A percentile compares a stretch with the other conserved stretches of the same genome.
Evolutionary conservation across 2,888 invertebrate species (phyloP).

Genomic region (Dasysyrphus albostriatus): DNA sequence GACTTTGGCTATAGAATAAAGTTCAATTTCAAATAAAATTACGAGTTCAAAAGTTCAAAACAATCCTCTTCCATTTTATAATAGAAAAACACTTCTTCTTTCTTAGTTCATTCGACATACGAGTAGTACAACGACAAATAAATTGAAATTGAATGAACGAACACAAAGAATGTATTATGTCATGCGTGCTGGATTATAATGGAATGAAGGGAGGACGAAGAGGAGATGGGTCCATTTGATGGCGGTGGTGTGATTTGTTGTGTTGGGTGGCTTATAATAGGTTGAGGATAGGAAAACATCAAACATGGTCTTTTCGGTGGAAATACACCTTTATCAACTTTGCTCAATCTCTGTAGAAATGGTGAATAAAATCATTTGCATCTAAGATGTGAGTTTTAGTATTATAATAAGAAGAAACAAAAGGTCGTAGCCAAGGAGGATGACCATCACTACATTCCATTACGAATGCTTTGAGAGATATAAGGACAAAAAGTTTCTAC

Average conservation of each 20-base stretch:
- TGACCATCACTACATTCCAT: neutral
- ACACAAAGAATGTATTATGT: slow-evolving; percentile 44
- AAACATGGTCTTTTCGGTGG: slow-evolving; percentile 1
- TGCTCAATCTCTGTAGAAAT: neutral
- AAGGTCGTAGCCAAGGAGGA: neutral
- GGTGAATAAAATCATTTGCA: slow-evolving; percentile 3
- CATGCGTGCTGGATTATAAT: slow-evolving; percentile 47
- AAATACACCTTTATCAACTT: neutral
- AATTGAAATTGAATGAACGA: slow-evolving; percentile 42
- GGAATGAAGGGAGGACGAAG: slow-evolving; percentile 14
- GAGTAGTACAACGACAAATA: slow-evolving; percentile 21
- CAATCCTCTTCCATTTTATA: slow-evolving; percentile 26
- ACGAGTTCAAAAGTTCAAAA: slow-evolving; percentile 45
- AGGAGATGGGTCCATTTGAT: slow-evolving; percentile 3
- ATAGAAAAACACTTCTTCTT: neutral
- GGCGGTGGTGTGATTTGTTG: neutral
- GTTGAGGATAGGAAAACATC: slow-evolving; percentile 22
- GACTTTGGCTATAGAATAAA: slow-evolving; percentile 24
- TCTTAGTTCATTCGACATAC: slow-evolving; percentile 14
- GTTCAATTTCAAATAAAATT: slow-evolving; percentile 39
- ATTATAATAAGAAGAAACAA: neutral
- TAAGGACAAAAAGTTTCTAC: too few relatives aligned
- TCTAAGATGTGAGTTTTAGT: neutral
- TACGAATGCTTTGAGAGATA: too few relatives aligned
- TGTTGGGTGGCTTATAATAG: slow-evolving; percentile 6